phyloP scores from a whole-genome alignment of 2,888 invertebrate genomes.

The Pyrrhosoma nymphula region DNA sequence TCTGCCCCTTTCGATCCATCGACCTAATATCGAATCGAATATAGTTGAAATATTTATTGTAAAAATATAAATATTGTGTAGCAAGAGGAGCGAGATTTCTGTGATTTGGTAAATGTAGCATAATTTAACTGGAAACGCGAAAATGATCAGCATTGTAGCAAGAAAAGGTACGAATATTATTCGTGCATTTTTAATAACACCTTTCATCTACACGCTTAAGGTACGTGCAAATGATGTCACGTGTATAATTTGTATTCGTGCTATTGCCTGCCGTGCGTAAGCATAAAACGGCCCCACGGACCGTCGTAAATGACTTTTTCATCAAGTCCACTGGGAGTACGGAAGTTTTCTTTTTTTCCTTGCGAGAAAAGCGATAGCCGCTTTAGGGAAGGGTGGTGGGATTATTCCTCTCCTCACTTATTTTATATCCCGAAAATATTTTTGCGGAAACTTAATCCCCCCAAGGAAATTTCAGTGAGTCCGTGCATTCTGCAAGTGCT shows the following conservation, averaged over 20 bases:
- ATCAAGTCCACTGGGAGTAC: neutral
- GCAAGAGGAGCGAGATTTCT: too few relatives aligned
- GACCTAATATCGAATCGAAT: too few relatives aligned
- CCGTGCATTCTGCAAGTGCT: neutral
- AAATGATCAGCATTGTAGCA: too few relatives aligned
- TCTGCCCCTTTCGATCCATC: too few relatives aligned
- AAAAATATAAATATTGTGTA: too few relatives aligned
- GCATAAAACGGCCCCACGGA: neutral
- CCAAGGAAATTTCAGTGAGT: neutral
- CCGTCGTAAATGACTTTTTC: neutral
- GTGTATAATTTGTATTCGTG: neutral
- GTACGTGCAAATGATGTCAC: neutral
- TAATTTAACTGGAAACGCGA: too few relatives aligned
- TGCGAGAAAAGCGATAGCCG: neutral
- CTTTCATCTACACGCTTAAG: too few relatives aligned
- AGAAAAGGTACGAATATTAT: too few relatives aligned
- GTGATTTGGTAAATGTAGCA: too few relatives aligned
- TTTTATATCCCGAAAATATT: neutral
- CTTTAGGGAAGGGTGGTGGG: neutral
- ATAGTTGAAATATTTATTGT: too few relatives aligned
- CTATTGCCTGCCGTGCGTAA: neutral
- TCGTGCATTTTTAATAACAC: too few relatives aligned
- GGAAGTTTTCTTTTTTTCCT: neutral
- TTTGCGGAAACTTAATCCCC: constrained; percentile 23
- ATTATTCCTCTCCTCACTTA: neutral